Conservation (phyloP, 2,888 invertebrate species). For the Malthinus flaveolus region DNA sequence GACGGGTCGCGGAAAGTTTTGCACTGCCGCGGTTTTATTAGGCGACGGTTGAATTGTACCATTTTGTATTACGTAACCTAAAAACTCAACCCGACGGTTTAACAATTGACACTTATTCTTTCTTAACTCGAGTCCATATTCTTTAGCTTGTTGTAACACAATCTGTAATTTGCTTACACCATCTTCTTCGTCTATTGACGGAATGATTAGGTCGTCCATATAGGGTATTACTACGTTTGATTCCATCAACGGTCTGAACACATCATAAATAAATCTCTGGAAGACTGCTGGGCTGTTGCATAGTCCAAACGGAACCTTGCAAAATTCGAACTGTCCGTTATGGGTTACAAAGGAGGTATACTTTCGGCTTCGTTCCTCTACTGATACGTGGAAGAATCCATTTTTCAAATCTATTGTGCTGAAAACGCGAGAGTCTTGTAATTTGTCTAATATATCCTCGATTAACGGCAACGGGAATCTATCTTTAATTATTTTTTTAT, state of each 20-base stretch:
- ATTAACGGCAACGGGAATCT: too few species aligned
- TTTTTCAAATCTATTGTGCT: too few species aligned
- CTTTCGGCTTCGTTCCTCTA: too few species aligned
- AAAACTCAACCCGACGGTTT: constrained; percentile 17
- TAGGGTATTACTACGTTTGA: not conserved
- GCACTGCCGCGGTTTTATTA: not conserved
- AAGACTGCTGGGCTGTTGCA: too few species aligned
- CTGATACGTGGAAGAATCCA: too few species aligned
- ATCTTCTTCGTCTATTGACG: too few species aligned
- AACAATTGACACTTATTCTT: constrained; percentile 48
- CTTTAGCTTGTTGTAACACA: too few species aligned
- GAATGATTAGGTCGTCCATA: not conserved
- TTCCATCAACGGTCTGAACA: not conserved
- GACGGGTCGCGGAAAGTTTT: not conserved
- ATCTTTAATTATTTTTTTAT: constrained; percentile 41
- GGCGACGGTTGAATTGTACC: not conserved
- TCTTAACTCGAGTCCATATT: constrained; percentile 41
- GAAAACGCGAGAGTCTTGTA: too few species aligned
- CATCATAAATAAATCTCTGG: not conserved
- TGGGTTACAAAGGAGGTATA: not conserved
- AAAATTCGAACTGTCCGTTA: not conserved
- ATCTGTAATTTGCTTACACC: too few species aligned
- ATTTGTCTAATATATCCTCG: too few species aligned
- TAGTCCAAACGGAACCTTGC: not conserved
- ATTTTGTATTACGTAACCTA: not conserved